Percentiles rank a stretch among this genome's conserved stretches.
These are phyloP conservation scores for Philereme vetulata DNA, from an alignment of 2,888 invertebrate species.

Conservation along the genomic window DNA sequence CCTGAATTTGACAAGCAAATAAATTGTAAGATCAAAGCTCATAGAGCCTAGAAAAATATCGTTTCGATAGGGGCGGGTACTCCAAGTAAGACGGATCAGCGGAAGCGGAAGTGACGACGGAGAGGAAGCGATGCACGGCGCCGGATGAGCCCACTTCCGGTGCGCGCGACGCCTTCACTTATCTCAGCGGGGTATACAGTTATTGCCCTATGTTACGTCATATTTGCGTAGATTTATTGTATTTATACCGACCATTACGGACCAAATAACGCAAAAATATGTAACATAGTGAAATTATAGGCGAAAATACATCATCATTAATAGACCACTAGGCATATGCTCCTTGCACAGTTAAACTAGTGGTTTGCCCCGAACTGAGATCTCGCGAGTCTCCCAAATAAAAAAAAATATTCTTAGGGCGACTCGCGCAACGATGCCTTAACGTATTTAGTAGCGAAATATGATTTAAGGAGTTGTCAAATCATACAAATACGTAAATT, in stretches of 20 bases:
- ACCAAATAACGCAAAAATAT: no score
- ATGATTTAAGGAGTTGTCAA: no score
- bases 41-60: slow-evolving; percentile 67
- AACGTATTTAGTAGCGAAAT: no score
- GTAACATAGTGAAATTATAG: slow-evolving; percentile 7
- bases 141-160: slow-evolving; percentile 77
- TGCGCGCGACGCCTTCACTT: slow-evolving; percentile 74
- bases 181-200: slow-evolving; percentile 71
- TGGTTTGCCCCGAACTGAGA: no score
- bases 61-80: slow-evolving; percentile 59
- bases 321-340: background rate
- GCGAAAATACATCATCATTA: background rate
- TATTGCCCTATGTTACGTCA: slow-evolving; percentile 53
- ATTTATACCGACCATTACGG: slow-evolving; percentile 9
- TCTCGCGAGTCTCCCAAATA: no score
- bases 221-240: slow-evolving; percentile 38
- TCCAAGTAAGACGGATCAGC: slow-evolving; percentile 62
- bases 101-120: slow-evolving; percentile 77
- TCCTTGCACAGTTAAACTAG: no score
- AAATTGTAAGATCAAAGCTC: slow-evolving; percentile 76
- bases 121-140: slow-evolving; percentile 75
- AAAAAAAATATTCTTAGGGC: no score
- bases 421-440: no score
- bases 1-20: slow-evolving; percentile 81
- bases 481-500: no score